Percentiles rank a stretch among this genome's conserved stretches.
Evolutionary conservation across 2,113 vertebrate genomes (phyloP).

Genomic region (Takifugu bimaculatus): DNA sequence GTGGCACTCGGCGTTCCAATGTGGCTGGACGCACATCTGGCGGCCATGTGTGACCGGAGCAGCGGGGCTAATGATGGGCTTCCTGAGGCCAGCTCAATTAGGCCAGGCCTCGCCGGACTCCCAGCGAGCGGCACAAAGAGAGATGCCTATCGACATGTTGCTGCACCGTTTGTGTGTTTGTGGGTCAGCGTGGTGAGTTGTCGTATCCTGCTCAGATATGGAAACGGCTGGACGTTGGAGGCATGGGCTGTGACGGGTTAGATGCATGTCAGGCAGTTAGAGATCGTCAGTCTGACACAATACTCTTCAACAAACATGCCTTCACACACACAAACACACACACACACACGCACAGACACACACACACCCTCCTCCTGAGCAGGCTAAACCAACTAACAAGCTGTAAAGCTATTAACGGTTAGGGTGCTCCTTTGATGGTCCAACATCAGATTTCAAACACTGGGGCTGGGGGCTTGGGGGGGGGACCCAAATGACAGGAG

Average conservation of each 20-base stretch:
- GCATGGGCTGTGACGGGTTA: too few species aligned
- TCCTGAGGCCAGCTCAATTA: slow-evolving; percentile 92
- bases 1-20: slow-evolving; percentile 69
- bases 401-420: slow-evolving; percentile 59
- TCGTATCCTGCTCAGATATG: not conserved
- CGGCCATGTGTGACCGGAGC: slow-evolving; percentile 87
- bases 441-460: slow-evolving; percentile 44
- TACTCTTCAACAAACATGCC: not conserved
- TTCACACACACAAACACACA: not conserved
- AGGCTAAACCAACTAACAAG: slow-evolving; percentile 60
- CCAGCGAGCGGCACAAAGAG: slow-evolving; percentile 63
- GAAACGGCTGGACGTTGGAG: too few species aligned
- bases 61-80: slow-evolving; percentile 93
- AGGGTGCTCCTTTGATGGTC: slow-evolving; percentile 52
- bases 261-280: too few species aligned
- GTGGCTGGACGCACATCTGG: slow-evolving; percentile 90
- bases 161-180: slow-evolving; percentile 37
- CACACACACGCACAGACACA: slow-evolving; percentile 1
- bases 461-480: slow-evolving; percentile 19
- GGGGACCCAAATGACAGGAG: slow-evolving; percentile 3
- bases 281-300: too few species aligned
- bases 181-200: slow-evolving; percentile 27
- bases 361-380: slow-evolving; percentile 40
- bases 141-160: slow-evolving; percentile 60
- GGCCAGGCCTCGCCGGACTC: slow-evolving; percentile 80